Percentiles rank a stretch among this genome's conserved stretches.
Evolutionary conservation across 2,797 vertebrate genomes (phyloP).

Genomic region (Hoplostethus atlanticus): DNA sequence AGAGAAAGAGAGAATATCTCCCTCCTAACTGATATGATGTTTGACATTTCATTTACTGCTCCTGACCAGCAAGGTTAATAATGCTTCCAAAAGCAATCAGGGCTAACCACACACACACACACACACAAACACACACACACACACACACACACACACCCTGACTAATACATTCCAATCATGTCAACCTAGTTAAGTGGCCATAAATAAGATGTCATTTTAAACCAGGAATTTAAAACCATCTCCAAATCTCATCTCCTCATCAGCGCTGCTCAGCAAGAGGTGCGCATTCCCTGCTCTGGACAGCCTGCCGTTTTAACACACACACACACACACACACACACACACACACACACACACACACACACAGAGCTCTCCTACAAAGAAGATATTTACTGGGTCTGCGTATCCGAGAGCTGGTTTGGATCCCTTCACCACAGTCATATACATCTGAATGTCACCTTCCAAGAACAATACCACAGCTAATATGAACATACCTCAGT

Average conservation of each 20-base stretch:
- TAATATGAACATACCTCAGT: slow-evolving; percentile 33
- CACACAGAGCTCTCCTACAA: background rate
- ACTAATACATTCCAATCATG: slow-evolving; percentile 65
- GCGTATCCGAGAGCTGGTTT: slow-evolving; percentile 22
- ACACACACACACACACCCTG: slow-evolving; percentile 11
- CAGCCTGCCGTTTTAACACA: slow-evolving; percentile 2
- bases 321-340: slow-evolving; percentile 16
- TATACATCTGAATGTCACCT: slow-evolving; percentile 35
- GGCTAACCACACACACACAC: slow-evolving; percentile 33
- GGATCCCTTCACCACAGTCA: slow-evolving; percentile 27
- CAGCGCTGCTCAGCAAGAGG: slow-evolving; percentile 7
- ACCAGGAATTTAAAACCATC: slow-evolving; percentile 52
- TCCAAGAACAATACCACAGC: slow-evolving; percentile 45
- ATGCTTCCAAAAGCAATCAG: slow-evolving; percentile 78
- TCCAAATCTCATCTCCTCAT: slow-evolving; percentile 47
- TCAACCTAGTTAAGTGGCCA: slow-evolving; percentile 57
- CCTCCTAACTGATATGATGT: slow-evolving; percentile 74
- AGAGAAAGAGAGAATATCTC: slow-evolving; percentile 45
- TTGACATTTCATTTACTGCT: slow-evolving; percentile 82
- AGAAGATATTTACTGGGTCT: background rate
- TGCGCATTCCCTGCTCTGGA: slow-evolving; percentile 17
- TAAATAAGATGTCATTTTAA: slow-evolving; percentile 73
- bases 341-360: slow-evolving; percentile 15
- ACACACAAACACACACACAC: slow-evolving; percentile 9
- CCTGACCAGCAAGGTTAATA: slow-evolving; percentile 76